Base-by-base conservation (phyloP, 2,888 invertebrate genomes). In the Pheosia tremula region DNA sequence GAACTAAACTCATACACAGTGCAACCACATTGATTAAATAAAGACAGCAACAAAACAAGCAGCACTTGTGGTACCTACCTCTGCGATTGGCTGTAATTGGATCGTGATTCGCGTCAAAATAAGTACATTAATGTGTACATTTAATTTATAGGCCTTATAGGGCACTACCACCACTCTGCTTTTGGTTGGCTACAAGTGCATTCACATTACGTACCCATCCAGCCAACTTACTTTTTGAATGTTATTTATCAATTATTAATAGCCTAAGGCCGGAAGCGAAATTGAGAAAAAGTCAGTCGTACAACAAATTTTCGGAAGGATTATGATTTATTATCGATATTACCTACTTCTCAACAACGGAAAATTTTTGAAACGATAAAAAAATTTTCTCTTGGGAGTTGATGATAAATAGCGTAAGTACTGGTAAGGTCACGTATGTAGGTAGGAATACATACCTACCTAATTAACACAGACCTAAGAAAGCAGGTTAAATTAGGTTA, bases 201-300 rank as follows among this genome's bases (percentile, higher is more conserved):
- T 13, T 55, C 55, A 55, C 9, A 55, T 55, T 39, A 47, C 50
- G 13, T 53, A 37, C 55, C 55, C 55, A 39, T 55, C n/a, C 45
- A 11, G 11, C n/a, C 43, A 45, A 56, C 41, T 56, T 56, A 41
- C 13, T 56, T 56, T 56, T 79, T 75, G 72, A 72, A 75, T 69
- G 69, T 82, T 81, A 82, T 84, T 84, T 82, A 84, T 83, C 83
- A 84, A 83, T 81, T 79, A 80, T 79, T 75, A 75, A 75, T 74
- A 74, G 73, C 74, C 75, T 47, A 59, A 64, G 69, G 74, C 73
- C 59, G 74, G 74, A 76, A 81, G 82, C 77, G 81, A 80, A 84
- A 84, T 83, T 84, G 83, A 79, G 82, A 83, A 83, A 82, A 85
- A 84, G 83, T 83, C 84, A 77, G 77, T 78, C 67, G 73, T 77